These are phyloP conservation scores for Chymomyza fuscimana DNA, from an alignment of 2,888 invertebrate genomes.

Conservation along the genomic window DNA sequence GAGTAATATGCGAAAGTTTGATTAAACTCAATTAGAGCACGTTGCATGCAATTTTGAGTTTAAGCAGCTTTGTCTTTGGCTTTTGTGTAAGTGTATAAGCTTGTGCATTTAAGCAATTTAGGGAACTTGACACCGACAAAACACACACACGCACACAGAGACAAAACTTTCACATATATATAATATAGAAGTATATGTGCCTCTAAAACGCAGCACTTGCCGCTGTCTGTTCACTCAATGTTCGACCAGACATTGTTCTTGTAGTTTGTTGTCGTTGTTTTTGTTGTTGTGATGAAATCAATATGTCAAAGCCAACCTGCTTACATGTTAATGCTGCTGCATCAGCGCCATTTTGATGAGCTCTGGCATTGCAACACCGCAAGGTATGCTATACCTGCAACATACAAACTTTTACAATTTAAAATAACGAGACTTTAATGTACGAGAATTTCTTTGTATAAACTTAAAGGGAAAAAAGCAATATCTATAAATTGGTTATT, in stretches of 20 bases:
- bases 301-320: slow-evolving; percentile 47
- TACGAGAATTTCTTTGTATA: no score
- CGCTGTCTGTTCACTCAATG: slow-evolving; percentile 29
- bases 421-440: no score
- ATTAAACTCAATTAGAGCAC: slow-evolving; percentile 57
- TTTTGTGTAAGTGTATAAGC: slow-evolving; percentile 48
- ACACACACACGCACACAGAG: not conserved
- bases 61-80: slow-evolving; percentile 1
- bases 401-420: not conserved
- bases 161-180: not conserved
- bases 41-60: slow-evolving; percentile 9
- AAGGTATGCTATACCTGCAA: not conserved
- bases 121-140: slow-evolving; percentile 7
- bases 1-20: slow-evolving; percentile 61
- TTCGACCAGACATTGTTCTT: slow-evolving; percentile 11
- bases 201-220: not conserved
- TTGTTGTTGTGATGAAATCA: slow-evolving; percentile 35
- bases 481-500: no score
- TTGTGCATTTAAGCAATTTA: slow-evolving; percentile 34
- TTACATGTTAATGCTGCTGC: slow-evolving; percentile 33
- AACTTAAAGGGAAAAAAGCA: no score
- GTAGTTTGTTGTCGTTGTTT: slow-evolving; percentile 14
- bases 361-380: slow-evolving; percentile 26
- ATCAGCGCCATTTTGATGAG: slow-evolving; percentile 38
- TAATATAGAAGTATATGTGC: not conserved